Conservation (phyloP, 2,113 vertebrate genomes). For the Pavo muticus region DNA sequence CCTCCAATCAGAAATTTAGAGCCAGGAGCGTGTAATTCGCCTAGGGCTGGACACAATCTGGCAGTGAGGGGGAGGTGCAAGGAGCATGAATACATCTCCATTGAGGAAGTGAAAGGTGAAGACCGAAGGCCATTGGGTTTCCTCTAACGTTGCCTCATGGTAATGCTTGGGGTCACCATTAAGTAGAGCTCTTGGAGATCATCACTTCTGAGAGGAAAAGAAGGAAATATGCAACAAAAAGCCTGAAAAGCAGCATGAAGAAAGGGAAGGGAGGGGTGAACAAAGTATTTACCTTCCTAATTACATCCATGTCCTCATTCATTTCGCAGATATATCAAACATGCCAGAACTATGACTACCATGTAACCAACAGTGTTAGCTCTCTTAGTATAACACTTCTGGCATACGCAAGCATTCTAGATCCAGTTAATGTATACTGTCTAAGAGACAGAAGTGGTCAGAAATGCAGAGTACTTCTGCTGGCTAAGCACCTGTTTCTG, state of each 20-base stretch:
- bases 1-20: neutral
- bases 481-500: neutral
- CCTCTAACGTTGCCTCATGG: fast-evolving
- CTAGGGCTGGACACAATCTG: neutral
- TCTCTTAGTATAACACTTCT: neutral
- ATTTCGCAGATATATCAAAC: neutral
- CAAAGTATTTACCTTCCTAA: neutral
- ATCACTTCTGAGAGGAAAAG: neutral
- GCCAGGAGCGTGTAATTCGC: neutral
- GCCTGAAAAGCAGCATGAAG: neutral
- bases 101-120: neutral
- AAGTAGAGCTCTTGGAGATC: neutral
- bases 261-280: neutral
- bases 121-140: neutral
- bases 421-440: neutral
- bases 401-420: neutral
- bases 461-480: neutral
- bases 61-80: neutral
- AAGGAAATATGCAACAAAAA: neutral
- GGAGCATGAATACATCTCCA: neutral
- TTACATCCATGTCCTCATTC: neutral
- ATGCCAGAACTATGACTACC: neutral
- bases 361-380: neutral
- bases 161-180: neutral
- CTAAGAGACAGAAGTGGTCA: neutral